Conservation (phyloP, 2,113 vertebrate species). For the Daboia siamensis region DNA sequence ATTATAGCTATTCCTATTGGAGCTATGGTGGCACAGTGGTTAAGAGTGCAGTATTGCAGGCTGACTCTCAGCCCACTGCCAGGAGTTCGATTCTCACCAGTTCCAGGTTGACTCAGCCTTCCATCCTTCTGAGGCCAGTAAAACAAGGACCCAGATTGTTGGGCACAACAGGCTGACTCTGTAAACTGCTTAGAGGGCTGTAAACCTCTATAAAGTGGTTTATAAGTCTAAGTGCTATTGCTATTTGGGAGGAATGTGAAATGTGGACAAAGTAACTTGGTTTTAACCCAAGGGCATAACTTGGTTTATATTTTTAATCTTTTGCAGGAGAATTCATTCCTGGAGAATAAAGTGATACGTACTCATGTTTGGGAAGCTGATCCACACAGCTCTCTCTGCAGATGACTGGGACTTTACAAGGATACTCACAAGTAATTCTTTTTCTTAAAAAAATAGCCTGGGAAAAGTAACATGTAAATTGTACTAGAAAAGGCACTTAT, state of each 20-base stretch:
- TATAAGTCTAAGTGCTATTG: too few relatives aligned
- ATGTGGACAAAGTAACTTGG: neutral
- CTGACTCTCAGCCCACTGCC: too few relatives aligned
- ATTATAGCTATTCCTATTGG: neutral
- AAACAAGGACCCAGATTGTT: too few relatives aligned
- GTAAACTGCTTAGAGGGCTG: too few relatives aligned
- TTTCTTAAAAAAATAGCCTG: neutral
- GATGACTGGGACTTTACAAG: conserved; percentile 28
- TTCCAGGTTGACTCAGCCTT: too few relatives aligned
- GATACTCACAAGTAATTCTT: neutral
- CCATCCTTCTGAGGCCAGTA: too few relatives aligned
- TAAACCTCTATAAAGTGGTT: too few relatives aligned
- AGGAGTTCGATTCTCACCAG: too few relatives aligned
- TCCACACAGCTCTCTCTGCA: neutral
- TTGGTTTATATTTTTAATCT: neutral
- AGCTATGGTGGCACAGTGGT: too few relatives aligned
- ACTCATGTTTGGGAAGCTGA: conserved; percentile 12
- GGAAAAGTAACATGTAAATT: neutral
- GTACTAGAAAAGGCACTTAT: neutral
- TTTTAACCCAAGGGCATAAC: neutral
- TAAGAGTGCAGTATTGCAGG: too few relatives aligned
- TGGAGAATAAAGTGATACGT: neutral
- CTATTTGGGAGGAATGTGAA: neutral
- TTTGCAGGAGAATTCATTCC: neutral
- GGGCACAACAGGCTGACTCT: too few relatives aligned